These are phyloP conservation scores for Gnatocerus cornutus DNA, from an alignment of 2,888 invertebrate genomes.

Conservation along the genomic window DNA sequence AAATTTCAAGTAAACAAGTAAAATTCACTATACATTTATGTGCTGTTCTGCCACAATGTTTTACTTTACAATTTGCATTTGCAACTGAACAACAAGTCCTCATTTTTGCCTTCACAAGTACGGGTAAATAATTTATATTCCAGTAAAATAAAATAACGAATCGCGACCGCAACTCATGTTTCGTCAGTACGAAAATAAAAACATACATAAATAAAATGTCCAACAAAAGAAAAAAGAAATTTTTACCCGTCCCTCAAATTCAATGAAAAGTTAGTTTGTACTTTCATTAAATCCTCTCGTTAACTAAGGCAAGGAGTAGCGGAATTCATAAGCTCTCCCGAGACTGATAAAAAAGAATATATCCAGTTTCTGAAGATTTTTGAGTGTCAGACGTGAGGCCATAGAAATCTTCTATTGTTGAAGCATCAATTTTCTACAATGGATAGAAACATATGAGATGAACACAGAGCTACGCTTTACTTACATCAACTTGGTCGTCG, in stretches of 20 bases:
- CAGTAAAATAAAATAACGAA: conserved; percentile 12
- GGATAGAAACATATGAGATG: conserved; percentile 56
- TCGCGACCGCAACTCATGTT: conserved; percentile 1
- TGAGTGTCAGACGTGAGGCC: conserved; percentile 98
- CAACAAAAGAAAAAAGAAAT: conserved; percentile 36
- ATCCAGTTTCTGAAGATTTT: conserved; percentile 99
- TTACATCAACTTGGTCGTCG: conserved; percentile 99
- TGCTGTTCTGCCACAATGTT: conserved; percentile 32
- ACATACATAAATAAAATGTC: conserved; percentile 41
- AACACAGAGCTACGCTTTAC: too few species aligned
- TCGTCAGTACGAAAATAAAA: conserved; percentile 20
- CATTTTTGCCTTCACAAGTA: conserved; percentile 9
- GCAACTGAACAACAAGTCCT: conserved; percentile 35
- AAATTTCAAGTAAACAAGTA: conserved; percentile 48
- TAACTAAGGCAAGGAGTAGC: conserved; percentile 54
- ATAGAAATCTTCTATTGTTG: conserved; percentile 99
- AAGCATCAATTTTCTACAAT: conserved; percentile 97
- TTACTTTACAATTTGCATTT: neutral
- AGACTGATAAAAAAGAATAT: conserved; percentile 99
- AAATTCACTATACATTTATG: conserved; percentile 46
- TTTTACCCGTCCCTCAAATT: conserved; percentile 46
- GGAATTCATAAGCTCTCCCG: conserved; percentile 69
- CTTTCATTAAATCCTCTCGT: conserved; percentile 45
- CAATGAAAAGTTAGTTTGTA: conserved; percentile 48
- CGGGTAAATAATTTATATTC: conserved; percentile 23